Conservation (phyloP, 2,797 vertebrate genomes). For the Loriculus beryllinus region DNA sequence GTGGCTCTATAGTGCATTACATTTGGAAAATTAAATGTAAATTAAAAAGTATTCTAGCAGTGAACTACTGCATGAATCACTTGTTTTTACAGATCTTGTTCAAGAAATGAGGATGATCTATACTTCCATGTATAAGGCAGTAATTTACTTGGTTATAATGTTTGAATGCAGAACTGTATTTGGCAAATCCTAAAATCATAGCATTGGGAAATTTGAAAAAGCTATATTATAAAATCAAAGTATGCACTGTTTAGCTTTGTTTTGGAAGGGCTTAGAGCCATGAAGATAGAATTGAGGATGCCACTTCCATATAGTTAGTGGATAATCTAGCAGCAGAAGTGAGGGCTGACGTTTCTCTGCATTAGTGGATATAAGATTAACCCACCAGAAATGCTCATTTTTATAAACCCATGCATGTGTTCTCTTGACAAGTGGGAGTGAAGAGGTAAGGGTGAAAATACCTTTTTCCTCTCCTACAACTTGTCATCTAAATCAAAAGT, state of each 20-base stretch:
- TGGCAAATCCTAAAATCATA: slow-evolving; percentile 44
- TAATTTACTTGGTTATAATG: slow-evolving; percentile 15
- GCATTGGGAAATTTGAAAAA: neutral
- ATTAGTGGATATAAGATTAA: neutral
- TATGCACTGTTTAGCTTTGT: neutral
- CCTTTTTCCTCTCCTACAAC: neutral
- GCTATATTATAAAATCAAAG: neutral
- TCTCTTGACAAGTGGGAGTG: neutral
- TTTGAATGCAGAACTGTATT: slow-evolving; percentile 16
- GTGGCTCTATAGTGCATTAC: slow-evolving; percentile 11
- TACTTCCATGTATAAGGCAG: slow-evolving; percentile 13
- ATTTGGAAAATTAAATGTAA: slow-evolving; percentile 55
- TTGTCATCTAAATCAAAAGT: slow-evolving; percentile 55
- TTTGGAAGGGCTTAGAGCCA: neutral
- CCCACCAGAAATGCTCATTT: neutral
- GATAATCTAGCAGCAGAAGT: neutral
- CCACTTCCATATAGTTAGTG: neutral
- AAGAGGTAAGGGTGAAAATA: slow-evolving; percentile 8
- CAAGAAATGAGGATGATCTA: neutral
- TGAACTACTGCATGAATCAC: slow-evolving; percentile 36
- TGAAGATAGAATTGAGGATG: neutral
- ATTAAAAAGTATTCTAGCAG: slow-evolving; percentile 42
- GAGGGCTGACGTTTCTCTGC: neutral
- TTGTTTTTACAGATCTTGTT: slow-evolving; percentile 30
- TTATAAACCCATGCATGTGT: neutral